Conservation (phyloP, 2,113 vertebrate genomes). For the Microtus oregoni region DNA sequence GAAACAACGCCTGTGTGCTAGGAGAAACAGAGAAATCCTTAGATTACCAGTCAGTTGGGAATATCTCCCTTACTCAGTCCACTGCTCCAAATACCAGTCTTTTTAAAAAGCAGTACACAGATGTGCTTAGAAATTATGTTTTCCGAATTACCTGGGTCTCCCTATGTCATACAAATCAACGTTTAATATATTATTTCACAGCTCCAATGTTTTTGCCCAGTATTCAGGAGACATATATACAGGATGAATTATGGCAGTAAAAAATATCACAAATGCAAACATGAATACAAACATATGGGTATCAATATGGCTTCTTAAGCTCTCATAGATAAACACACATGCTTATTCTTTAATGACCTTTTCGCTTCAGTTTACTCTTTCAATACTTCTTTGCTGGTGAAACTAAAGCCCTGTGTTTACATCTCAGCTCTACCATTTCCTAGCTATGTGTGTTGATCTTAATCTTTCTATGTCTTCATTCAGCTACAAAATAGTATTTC, state of each 20-base stretch:
- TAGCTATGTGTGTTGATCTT: not conserved
- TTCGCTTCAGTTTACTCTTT: not conserved
- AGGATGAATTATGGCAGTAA: not conserved
- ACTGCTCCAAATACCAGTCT: not conserved
- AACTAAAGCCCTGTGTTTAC: not conserved
- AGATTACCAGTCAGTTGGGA: too few species aligned
- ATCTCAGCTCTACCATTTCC: not conserved
- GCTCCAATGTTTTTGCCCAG: not conserved
- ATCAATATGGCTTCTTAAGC: not conserved
- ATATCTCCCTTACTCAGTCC: not conserved
- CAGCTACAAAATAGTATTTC: not conserved
- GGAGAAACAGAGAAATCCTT: not conserved
- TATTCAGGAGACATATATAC: not conserved
- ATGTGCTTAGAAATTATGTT: not conserved
- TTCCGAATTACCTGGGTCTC: not conserved
- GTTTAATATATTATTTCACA: not conserved
- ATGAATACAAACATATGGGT: not conserved
- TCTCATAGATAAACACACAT: not conserved
- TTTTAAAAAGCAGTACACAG: not conserved
- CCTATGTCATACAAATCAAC: not conserved
- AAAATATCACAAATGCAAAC: not conserved
- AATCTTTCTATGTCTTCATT: constrained; percentile 29
- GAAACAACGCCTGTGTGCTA: not conserved
- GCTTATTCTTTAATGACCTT: not conserved
- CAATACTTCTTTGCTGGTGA: not conserved